Base-by-base conservation (phyloP, 2,888 invertebrate species). In the Tenthredo amoena region DNA sequence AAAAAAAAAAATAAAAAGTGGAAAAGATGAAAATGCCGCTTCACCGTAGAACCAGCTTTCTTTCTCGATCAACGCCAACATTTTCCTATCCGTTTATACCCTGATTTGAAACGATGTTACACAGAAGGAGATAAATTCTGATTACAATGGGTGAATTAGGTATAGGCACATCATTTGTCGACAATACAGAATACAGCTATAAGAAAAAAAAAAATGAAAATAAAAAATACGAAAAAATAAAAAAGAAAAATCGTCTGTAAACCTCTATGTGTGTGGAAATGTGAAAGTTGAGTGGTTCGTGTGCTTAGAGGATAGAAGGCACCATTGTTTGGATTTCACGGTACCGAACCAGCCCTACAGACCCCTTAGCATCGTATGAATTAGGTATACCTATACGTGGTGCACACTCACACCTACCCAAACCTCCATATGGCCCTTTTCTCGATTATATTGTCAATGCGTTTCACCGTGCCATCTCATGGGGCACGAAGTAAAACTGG, bases 401-500 rank as follows among this genome's bases (percentile, higher is more conserved):
- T n/a, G n/a, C 4, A 31, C 62, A 62, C 62, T 10, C 37, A 81
- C 26, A 81, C n/a, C 31, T 81, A 81, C 47, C 55, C 9, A 31
- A n/a, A 62, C 10, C 40, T 62, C 81, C 81, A 81, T 81, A 81
- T 81, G 81, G 81, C 62, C 62, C 62, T 18, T n/a, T 40, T 43
- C 81, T 62, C 81, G 81, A 81, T 81, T 81, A 81, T 40, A 81
- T 81, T 81, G 81, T 81, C 81, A 81, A 81, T 81, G 58, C 81
- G 58, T 81, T 81, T 58, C 62, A 31, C 21, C 62, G 81, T 81
- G 62, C 81, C 81, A 86, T 87, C 87, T 50, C 50, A 81, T 84
- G 85, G 58, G 26, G 85, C 83, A 65, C 86, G 85, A 86, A 81
- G 86, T 87, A 87, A 85, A 86, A 87, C 55, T 6, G 55, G 55